Conservation (phyloP, 2,888 invertebrate genomes). For the Caradrina clavipalpis region DNA sequence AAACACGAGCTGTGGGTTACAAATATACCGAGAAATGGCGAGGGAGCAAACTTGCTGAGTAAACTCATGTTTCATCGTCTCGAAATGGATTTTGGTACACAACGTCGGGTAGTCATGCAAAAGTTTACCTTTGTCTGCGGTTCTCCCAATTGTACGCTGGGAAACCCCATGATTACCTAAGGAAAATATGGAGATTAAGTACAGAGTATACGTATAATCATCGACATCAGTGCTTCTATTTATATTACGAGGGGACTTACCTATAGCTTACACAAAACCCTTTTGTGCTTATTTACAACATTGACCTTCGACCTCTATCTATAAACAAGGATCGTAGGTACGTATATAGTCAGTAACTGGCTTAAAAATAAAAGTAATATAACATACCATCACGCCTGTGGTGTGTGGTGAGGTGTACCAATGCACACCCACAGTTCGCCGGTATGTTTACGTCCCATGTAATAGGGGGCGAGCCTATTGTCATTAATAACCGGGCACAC, state of each 20-base stretch:
- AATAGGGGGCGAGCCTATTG: too few relatives aligned
- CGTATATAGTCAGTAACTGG: not conserved
- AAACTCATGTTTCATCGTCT: conserved; percentile 45
- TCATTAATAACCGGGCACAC: too few relatives aligned
- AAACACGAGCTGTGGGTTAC: conserved; percentile 36
- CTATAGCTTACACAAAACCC: conserved; percentile 12
- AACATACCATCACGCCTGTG: too few relatives aligned
- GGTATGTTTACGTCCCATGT: too few relatives aligned
- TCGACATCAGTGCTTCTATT: conserved; percentile 2
- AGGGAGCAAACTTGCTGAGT: conserved; percentile 42
- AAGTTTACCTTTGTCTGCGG: conserved; percentile 32
- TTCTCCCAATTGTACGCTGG: conserved; percentile 18
- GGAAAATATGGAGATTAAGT: conserved; percentile 32
- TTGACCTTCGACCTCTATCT: conserved; percentile 10
- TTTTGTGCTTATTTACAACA: conserved; percentile 20
- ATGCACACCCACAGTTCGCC: too few relatives aligned
- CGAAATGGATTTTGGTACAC: conserved; percentile 21
- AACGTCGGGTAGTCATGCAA: conserved; percentile 10
- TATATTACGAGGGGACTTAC: conserved; percentile 7
- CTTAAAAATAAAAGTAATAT: not conserved
- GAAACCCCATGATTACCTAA: conserved; percentile 36
- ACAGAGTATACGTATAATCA: conserved; percentile 5
- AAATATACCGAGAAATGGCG: conserved; percentile 44
- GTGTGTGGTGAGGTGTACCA: too few relatives aligned
- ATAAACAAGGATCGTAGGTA: not conserved